Conservation (phyloP, 2,113 vertebrate species). For the Colistium nudipinnis region DNA sequence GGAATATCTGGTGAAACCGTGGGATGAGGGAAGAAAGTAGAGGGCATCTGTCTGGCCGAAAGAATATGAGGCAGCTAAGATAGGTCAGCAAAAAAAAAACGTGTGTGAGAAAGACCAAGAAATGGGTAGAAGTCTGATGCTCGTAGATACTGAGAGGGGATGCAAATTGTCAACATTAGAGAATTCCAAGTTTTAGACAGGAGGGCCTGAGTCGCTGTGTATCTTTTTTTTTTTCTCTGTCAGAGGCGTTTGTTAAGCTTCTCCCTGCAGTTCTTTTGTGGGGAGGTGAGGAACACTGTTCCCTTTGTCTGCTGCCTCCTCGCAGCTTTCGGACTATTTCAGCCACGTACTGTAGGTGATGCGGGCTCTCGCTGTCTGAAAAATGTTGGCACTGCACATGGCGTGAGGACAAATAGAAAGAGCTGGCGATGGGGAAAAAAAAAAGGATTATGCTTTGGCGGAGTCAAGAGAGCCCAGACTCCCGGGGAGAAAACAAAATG, state of each 20-base stretch:
- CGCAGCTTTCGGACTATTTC: constrained; percentile 3
- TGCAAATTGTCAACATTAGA: not conserved
- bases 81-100: not conserved
- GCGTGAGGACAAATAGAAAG: not conserved
- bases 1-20: constrained; percentile 4
- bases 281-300: constrained; percentile 13
- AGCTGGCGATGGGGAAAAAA: not conserved
- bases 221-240: too few species aligned
- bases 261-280: not conserved
- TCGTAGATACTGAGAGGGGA: constrained; percentile 1
- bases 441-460: not conserved
- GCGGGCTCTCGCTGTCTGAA: constrained; percentile 9
- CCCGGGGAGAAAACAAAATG: not conserved
- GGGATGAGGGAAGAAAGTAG: not conserved
- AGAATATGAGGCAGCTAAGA: not conserved
- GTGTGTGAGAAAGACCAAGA: not conserved
- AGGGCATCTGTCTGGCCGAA: not conserved
- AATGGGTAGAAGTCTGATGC: not conserved
- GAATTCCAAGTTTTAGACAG: not conserved
- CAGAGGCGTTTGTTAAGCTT: not conserved
- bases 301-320: constrained; percentile 27
- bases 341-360: constrained; percentile 19
- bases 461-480: not conserved
- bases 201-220: not conserved
- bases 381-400: not conserved